phyloP scores from a whole-genome alignment of 2,888 invertebrate species.

The Thalpophila matura region DNA sequence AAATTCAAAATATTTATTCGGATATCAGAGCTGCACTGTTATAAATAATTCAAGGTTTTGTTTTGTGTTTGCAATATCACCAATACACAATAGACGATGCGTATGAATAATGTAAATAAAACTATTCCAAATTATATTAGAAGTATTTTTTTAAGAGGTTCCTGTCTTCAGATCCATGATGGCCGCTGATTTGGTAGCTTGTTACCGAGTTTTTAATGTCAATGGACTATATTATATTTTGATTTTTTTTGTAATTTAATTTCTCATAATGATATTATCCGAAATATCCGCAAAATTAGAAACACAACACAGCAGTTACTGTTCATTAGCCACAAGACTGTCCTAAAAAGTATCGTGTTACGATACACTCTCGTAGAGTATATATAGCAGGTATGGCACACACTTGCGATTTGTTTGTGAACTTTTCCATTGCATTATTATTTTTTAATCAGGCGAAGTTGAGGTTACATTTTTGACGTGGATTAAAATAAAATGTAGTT shows the following conservation, averaged over 20 bases:
- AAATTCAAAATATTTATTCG: background rate
- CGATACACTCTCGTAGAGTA: slow-evolving; percentile 28
- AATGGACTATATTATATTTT: too few species aligned
- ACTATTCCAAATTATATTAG: too few species aligned
- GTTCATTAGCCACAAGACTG: slow-evolving; percentile 49
- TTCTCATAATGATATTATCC: too few species aligned
- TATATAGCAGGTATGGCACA: slow-evolving; percentile 1
- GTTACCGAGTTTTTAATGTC: too few species aligned
- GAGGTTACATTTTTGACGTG: too few species aligned
- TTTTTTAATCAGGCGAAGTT: too few species aligned
- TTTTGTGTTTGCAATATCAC: background rate
- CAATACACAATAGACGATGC: background rate
- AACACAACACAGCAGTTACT: slow-evolving; percentile 15
- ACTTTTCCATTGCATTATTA: background rate
- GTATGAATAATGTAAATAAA: too few species aligned
- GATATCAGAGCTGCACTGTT: background rate
- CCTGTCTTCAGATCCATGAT: too few species aligned
- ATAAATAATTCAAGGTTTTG: background rate
- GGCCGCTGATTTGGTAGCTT: too few species aligned
- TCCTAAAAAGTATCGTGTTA: slow-evolving; percentile 49
- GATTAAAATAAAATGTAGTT: too few species aligned
- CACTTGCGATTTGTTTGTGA: background rate
- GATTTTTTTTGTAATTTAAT: too few species aligned
- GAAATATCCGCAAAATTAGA: slow-evolving; percentile 25
- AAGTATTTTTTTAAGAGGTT: too few species aligned